Evolutionary conservation across 1,140 invertebrate genomes (phyloP).

Genomic region (Saxidomus purpurata): DNA sequence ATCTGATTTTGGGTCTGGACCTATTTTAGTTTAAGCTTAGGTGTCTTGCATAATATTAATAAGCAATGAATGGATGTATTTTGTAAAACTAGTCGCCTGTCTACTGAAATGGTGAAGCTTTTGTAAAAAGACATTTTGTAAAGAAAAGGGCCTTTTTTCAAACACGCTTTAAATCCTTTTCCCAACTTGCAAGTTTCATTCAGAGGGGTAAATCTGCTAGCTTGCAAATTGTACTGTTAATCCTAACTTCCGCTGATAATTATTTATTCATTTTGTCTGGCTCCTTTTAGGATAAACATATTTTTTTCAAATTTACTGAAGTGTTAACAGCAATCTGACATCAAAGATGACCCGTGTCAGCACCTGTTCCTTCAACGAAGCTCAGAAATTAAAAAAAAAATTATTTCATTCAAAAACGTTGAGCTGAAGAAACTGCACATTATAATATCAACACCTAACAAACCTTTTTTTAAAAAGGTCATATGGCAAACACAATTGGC

Average conservation of each 20-base stretch:
- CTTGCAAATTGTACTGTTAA: conserved; percentile 2
- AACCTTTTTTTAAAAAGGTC: conserved; percentile 40
- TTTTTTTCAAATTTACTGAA: conserved; percentile 37
- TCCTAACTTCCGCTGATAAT: conserved; percentile 40
- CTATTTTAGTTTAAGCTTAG: conserved; percentile 24
- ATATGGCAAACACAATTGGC: conserved; percentile 43
- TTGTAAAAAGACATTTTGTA: background rate
- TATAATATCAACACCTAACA: conserved; percentile 43
- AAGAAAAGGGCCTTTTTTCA: background rate
- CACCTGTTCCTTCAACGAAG: conserved; percentile 18
- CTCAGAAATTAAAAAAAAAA: conserved; percentile 34
- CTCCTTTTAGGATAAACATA: background rate
- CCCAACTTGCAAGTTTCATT: background rate
- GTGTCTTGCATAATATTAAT: conserved; percentile 19
- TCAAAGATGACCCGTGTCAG: conserved; percentile 29
- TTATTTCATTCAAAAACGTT: conserved; percentile 13
- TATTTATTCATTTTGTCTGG: background rate
- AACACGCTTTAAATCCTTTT: background rate
- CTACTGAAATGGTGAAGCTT: background rate
- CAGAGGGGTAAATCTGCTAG: background rate
- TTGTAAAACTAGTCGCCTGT: background rate
- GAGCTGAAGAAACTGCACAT: conserved; percentile 20
- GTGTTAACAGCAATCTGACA: conserved; percentile 13
- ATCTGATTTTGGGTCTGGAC: conserved; percentile 14
- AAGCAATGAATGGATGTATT: conserved; percentile 24